Percentiles rank a stretch among this genome's conserved stretches.
These are phyloP conservation scores for Neoascia interrupta DNA, from an alignment of 2,888 invertebrate genomes.

Conservation along the genomic window DNA sequence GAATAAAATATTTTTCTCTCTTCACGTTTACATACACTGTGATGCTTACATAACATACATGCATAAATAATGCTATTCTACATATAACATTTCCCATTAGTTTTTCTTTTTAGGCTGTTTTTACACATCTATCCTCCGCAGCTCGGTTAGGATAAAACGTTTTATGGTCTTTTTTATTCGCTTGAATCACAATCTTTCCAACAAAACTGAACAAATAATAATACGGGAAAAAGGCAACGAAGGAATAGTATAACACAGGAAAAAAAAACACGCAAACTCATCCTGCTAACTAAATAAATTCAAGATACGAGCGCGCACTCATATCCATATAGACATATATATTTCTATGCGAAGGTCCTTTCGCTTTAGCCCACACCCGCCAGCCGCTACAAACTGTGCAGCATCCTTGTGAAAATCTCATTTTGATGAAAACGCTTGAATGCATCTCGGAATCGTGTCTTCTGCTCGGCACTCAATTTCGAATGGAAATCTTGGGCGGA, in stretches of 20 bases:
- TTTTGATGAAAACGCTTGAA: constrained; percentile 76
- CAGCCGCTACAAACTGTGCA: constrained; percentile 74
- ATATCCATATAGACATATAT: background rate
- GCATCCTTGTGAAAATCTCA: constrained; percentile 76
- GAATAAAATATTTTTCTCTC: constrained; percentile 55
- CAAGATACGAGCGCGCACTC: constrained; percentile 15
- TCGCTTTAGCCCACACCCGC: constrained; percentile 17
- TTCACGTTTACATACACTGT: background rate
- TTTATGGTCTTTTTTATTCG: constrained; percentile 52
- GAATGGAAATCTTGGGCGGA: constrained; percentile 80
- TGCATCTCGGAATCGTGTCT: constrained; percentile 78
- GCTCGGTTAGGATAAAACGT: constrained; percentile 13
- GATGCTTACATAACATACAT: constrained; percentile 4
- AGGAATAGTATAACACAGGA: background rate
- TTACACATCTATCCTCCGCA: background rate
- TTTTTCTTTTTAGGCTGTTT: no score
- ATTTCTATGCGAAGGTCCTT: background rate
- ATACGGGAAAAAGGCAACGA: constrained; percentile 4
- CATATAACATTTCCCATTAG: constrained; percentile 27
- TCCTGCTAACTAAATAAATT: constrained; percentile 57
- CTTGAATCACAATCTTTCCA: constrained; percentile 47
- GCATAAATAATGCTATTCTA: constrained; percentile 46
- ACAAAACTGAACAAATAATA: constrained; percentile 38
- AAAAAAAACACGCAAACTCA: constrained; percentile 28
- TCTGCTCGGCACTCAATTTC: constrained; percentile 78